phyloP scores from a whole-genome alignment of 2,113 vertebrate species.

The Tetrax tetrax region DNA sequence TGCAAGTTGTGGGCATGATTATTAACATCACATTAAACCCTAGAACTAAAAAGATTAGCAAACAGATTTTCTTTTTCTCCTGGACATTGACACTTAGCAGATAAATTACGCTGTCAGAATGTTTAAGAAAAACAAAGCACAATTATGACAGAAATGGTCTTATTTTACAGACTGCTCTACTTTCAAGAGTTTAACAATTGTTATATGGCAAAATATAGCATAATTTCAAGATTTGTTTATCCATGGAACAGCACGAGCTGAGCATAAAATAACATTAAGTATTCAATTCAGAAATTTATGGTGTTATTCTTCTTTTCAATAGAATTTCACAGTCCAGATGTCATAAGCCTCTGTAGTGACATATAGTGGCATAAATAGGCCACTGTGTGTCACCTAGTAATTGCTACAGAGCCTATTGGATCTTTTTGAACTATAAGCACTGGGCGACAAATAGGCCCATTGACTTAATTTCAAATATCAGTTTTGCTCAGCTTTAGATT shows the following conservation, averaged over 20 bases:
- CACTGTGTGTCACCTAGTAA: not conserved
- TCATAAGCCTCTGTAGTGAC: not conserved
- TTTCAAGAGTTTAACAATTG: slow-evolving; percentile 17
- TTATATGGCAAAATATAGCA: not conserved
- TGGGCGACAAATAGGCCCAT: not conserved
- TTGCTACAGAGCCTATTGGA: not conserved
- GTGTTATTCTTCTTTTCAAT: not conserved
- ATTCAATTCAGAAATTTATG: not conserved
- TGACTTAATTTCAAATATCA: not conserved
- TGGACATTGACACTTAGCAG: slow-evolving; percentile 40
- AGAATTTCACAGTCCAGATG: not conserved
- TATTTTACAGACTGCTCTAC: not conserved
- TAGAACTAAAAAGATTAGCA: slow-evolving; percentile 54
- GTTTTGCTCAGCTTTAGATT: not conserved
- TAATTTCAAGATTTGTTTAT: not conserved
- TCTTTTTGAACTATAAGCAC: not conserved
- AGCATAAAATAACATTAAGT: not conserved
- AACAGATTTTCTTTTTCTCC: not conserved
- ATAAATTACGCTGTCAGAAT: slow-evolving; percentile 40
- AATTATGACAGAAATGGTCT: slow-evolving; percentile 18
- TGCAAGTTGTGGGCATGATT: slow-evolving; percentile 44
- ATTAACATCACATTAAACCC: slow-evolving; percentile 51
- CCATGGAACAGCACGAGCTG: not conserved
- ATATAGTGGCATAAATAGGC: not conserved
- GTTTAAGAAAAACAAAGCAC: slow-evolving; percentile 49